These are phyloP conservation scores for Galbula dea DNA, from an alignment of 2,113 vertebrate genomes.

Conservation along the genomic window DNA sequence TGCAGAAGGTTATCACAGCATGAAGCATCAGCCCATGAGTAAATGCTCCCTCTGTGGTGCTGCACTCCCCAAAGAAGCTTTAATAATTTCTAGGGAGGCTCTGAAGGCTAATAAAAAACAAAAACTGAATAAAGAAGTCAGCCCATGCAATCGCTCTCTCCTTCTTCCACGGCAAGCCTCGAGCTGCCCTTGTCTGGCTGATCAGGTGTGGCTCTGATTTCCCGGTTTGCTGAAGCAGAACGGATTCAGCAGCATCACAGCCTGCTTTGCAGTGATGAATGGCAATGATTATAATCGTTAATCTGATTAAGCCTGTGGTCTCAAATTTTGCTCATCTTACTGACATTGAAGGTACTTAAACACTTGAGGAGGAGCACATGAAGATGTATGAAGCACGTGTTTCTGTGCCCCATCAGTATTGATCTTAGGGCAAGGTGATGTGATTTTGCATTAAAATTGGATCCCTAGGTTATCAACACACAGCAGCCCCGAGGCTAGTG, in stretches of 20 bases:
- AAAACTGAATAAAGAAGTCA: not conserved
- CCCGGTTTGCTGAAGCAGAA: not conserved
- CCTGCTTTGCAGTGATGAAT: not conserved
- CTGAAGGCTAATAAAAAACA: not conserved
- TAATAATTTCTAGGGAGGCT: not conserved
- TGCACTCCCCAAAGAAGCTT: not conserved
- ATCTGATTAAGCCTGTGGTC: not conserved
- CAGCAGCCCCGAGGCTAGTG: not conserved
- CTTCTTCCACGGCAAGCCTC: not conserved
- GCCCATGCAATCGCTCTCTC: not conserved
- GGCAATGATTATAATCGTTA: not conserved
- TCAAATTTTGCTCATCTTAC: not conserved
- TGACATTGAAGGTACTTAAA: not conserved
- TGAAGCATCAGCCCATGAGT: not conserved
- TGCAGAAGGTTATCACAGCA: fast-evolving
- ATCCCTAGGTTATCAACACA: not conserved
- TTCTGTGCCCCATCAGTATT: not conserved
- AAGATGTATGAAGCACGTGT: not conserved
- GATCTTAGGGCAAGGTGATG: not conserved
- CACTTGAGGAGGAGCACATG: not conserved
- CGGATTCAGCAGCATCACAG: fast-evolving
- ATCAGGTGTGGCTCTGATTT: not conserved
- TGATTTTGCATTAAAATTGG: not conserved
- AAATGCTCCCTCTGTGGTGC: fast-evolving
- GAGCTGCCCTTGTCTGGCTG: not conserved